A percentile compares a stretch with the other conserved stretches of the same genome.
Evolutionary conservation across 1,140 invertebrate genomes (phyloP).

Genomic region (Apocrypta bakeri): DNA sequence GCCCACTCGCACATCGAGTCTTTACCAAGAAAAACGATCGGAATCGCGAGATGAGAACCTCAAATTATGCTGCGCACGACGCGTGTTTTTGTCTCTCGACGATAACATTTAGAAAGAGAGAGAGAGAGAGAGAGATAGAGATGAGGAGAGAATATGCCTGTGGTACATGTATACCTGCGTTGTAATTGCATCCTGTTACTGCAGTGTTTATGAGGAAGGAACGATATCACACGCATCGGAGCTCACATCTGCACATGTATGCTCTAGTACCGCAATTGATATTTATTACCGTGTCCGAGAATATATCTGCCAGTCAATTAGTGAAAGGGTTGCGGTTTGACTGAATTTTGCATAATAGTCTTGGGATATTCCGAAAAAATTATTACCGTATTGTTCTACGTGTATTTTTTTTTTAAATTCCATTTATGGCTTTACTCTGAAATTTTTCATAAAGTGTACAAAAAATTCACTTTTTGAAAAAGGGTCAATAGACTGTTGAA

Average conservation of each 20-base stretch:
- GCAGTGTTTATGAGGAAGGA: constrained; percentile 44
- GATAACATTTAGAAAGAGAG: constrained; percentile 62
- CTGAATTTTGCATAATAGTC: background rate
- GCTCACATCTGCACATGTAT: background rate
- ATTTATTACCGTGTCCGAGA: constrained; percentile 37
- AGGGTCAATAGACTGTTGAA: no score
- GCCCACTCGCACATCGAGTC: background rate
- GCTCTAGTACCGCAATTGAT: constrained; percentile 20
- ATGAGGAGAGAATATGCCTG: no score
- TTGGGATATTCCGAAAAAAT: background rate
- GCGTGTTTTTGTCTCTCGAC: constrained; percentile 63
- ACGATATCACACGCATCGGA: constrained; percentile 29
- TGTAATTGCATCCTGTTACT: constrained; percentile 70
- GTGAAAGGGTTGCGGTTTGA: constrained; percentile 15
- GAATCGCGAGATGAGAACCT: constrained; percentile 59
- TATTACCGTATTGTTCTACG: no score
- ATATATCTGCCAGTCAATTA: constrained; percentile 27
- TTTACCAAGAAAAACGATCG: constrained; percentile 38
- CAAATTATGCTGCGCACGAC: constrained; percentile 59
- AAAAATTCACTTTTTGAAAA: no score
- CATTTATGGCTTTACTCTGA: no score
- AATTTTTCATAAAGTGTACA: no score
- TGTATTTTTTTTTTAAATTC: no score
- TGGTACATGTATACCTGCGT: constrained; percentile 38
- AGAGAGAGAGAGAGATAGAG: background rate